phyloP scores from a whole-genome alignment of 2,797 vertebrate species.

The Macrochelys suwanniensis region DNA sequence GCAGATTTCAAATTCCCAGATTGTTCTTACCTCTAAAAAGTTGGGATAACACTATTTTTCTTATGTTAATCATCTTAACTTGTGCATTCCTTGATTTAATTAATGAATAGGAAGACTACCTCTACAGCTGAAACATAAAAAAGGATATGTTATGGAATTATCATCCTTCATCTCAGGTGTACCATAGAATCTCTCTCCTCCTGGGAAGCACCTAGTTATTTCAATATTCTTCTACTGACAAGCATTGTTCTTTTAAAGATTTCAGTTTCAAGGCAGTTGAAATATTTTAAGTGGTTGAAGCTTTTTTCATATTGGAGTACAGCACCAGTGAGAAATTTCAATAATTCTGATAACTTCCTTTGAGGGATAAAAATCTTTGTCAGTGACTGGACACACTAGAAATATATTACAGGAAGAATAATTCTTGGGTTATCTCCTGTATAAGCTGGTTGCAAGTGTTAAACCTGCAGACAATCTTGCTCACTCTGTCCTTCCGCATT shows the following conservation, averaged over 20 bases:
- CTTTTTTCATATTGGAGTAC: neutral
- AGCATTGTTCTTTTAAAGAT: neutral
- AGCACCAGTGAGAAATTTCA: neutral
- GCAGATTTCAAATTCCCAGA: neutral
- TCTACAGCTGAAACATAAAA: neutral
- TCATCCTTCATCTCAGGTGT: neutral
- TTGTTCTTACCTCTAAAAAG: rapidly evolving
- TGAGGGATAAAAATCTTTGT: neutral
- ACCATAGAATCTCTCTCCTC: neutral
- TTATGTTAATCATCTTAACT: neutral
- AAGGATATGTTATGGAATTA: neutral
- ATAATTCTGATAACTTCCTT: neutral
- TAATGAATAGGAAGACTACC: neutral
- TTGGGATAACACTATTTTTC: neutral
- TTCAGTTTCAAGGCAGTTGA: conserved; percentile 48
- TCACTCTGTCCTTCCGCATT: neutral
- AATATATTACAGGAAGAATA: neutral
- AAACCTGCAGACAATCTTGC: neutral
- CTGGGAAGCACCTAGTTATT: neutral
- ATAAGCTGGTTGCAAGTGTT: neutral
- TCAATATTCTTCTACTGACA: conserved; percentile 18
- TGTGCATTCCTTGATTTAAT: neutral
- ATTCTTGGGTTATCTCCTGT: neutral
- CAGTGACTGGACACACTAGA: neutral
- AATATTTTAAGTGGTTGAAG: neutral